Base-by-base conservation (phyloP, 2,113 vertebrate species). In the Fregata magnificens region DNA sequence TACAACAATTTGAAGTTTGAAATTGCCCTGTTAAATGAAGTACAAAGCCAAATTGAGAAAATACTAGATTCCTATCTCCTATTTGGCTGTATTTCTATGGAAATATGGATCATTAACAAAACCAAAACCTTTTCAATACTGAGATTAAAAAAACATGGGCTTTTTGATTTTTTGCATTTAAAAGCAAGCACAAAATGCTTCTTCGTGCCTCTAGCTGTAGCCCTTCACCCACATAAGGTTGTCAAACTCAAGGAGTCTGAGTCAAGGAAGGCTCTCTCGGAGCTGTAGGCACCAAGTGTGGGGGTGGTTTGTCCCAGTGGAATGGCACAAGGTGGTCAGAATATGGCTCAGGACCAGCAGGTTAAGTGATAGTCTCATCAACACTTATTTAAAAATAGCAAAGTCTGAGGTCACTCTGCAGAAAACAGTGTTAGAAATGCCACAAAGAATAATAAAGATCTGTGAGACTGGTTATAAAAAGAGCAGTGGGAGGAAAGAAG, bases 401-500 rank as follows among this genome's bases (percentile, higher is more conserved):
- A 76, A 85, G 72, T 86, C 71, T 92, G 88, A 95, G 79, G 42
- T 93, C 67, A 73, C 28, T 61, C 72, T 88, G 79, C 45, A 70
- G 63, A 92, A 93, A 90, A 34, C 0, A 7, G 20, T 58, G 17
- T 81, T 88, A 86, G 63, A 95, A 94, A 86, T 80, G 76, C 86
- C 82, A 93, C 55, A 86, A 88, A 90, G 86, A 83, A 88, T 90
- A 96, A 84, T 34, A 81, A 90, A 93, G 53, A 86, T 59, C n/a
- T 63, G 76, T 2, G 3, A 90, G 85, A 49, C 55, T 66, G 45
- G 53, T 66, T 88, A 81, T 90, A 83, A 93, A 82, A 93, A 92
- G 67, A 61, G 71, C 76, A 74, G 56, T 28, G 85, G 26, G 47
- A 81, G 45, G 76, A 86, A 86, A 74, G 63, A 80, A 86, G 45